Evolutionary conservation across 1,140 invertebrate species (phyloP).

Genomic region (Mactra quadrangularis): DNA sequence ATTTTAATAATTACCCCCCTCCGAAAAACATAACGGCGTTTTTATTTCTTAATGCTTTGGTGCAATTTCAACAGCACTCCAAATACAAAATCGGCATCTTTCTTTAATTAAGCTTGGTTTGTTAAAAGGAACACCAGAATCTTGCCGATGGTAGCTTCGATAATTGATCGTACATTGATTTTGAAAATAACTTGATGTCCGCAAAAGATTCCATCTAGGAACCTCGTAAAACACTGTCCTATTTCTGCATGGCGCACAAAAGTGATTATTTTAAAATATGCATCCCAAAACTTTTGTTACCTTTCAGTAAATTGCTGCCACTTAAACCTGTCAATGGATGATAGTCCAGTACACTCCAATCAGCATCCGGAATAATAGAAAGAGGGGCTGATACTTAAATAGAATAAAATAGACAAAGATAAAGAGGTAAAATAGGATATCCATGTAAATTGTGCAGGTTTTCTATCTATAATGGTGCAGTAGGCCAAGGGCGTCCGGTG

Average conservation of each 20-base stretch:
- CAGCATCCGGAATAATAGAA: too few species aligned
- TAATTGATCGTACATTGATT: slow-evolving; percentile 47
- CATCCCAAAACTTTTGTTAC: too few species aligned
- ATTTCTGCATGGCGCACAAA: slow-evolving; percentile 1
- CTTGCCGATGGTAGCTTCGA: too few species aligned
- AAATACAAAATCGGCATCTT: background rate
- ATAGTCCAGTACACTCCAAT: too few species aligned
- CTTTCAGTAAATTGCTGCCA: too few species aligned
- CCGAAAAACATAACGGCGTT: too few species aligned
- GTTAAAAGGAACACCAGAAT: slow-evolving; percentile 21
- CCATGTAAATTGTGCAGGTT: slow-evolving; percentile 55
- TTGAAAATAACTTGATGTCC: slow-evolving; percentile 19
- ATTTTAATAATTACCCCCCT: background rate
- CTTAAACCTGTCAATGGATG: slow-evolving; percentile 5
- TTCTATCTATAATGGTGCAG: slow-evolving; percentile 38
- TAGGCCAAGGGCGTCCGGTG: slow-evolving; percentile 56
- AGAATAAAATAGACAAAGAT: background rate
- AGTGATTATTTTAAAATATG: too few species aligned
- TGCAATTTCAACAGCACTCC: too few species aligned
- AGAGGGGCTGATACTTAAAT: too few species aligned
- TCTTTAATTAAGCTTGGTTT: background rate
- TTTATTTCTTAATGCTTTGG: too few species aligned
- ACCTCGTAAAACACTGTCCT: too few species aligned
- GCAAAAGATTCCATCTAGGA: slow-evolving; percentile 19
- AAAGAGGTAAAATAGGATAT: slow-evolving; percentile 38